Evolutionary conservation across 2,113 vertebrate species (phyloP), one percentile per base, ranked within the genome.

Genomic region (Scatophagus argus): DNA sequence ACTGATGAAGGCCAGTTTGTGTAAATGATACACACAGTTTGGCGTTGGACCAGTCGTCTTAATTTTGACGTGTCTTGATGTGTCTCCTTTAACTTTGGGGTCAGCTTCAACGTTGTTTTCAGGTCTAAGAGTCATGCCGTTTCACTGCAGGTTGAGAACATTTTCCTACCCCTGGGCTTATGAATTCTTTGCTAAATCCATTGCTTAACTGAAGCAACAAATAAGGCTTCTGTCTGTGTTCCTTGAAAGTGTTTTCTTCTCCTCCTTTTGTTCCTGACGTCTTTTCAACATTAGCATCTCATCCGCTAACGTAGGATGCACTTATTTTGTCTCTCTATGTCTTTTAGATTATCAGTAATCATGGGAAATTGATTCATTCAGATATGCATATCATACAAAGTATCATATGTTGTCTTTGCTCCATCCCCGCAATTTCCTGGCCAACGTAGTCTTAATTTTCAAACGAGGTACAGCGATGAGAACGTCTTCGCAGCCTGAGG

Each of bases 341-440:
- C 58, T 69, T 47, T 54, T 41, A 74, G 75, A 85, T 73, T 65
- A 77, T 84, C 74, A 39, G 64, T 32, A 32, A 73, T 63, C 55
- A 43, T 39, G 46, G 68, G 67, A 73, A 74, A 39, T 23, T 17
- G 67, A 82, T 83, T 66, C 64, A 61, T 72, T 65, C 71, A 68
- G 70, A 46, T 72, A 66, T 43, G 25, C 46, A 8, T 38, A 23
- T 71, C 52, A 36, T 64, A 61, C 43, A 52, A 25, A 62, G 12
- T 29, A 27, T 60, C 36, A 16, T 74, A 65, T 58, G 19, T 65
- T 68, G 73, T 65, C 68, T 38, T 41, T 67, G 2, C 61, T 67
- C 2, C 10, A 51, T 66, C 60, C 25, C 13, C 21, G 54, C 66
- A 83, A 82, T 83, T 87, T 89, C 82, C 84, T 83, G 68, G 38